Evolutionary conservation across 1,140 invertebrate species (phyloP).

Genomic region (Lepidurus arcticus): DNA sequence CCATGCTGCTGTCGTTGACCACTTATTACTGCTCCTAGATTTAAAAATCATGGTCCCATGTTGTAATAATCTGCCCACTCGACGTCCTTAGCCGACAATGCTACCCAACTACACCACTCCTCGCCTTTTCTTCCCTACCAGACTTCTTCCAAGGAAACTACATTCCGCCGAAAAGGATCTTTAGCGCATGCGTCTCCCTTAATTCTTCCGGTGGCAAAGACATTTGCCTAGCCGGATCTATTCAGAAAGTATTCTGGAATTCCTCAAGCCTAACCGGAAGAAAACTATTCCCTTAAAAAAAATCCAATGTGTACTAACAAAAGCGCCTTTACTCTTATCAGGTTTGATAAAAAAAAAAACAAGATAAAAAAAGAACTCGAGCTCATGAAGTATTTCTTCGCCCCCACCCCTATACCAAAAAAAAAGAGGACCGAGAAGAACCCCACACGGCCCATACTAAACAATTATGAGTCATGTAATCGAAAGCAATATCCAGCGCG

Average conservation of each 20-base stretch:
- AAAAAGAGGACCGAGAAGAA: neutral
- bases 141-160: too few species aligned
- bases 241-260: too few species aligned
- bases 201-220: too few species aligned
- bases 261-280: too few species aligned
- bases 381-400: neutral
- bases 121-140: neutral
- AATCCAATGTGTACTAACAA: neutral
- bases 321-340: neutral
- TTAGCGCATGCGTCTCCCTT: too few species aligned
- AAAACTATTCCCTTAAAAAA: too few species aligned
- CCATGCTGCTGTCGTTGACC: neutral
- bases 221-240: too few species aligned
- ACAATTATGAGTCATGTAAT: constrained; percentile 19
- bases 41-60: constrained; percentile 1
- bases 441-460: neutral
- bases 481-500: constrained; percentile 12
- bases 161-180: too few species aligned
- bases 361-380: neutral
- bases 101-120: neutral
- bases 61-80: neutral
- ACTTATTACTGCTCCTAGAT: neutral
- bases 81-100: neutral
- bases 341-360: neutral
- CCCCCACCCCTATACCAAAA: neutral